Base-by-base conservation (phyloP, 2,113 vertebrate species). In the Phylloscopus trochiloides region DNA sequence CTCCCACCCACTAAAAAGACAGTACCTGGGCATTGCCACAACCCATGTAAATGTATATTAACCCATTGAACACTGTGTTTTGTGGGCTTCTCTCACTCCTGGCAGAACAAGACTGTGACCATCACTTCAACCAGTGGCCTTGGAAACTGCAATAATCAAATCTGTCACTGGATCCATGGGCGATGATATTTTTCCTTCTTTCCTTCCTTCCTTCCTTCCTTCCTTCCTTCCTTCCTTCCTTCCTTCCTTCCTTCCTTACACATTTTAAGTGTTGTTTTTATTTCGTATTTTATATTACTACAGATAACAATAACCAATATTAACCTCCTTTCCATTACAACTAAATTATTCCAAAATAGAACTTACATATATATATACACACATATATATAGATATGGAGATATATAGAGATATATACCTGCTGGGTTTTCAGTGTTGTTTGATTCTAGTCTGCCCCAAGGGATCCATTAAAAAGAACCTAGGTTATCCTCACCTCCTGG, bases 31-130 rank as follows among this genome's bases (percentile, higher is more conserved):
- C 17, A 34, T 76, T 43, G 26, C 17, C 12, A 59, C 26, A 21
- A 26, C 17, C 20, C 38, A 20, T 6, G 14, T 10, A 50, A 43
- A 67, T 0, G 0, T n/a, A 12, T 40, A 38, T 24, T 40, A 55
- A 40, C 3, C 24, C 24, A 8, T 9, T 66, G 31, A 36, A 26
- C 5, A 14, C 32, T 32, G 26, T 42, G 32, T 43, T 75, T 50
- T 1, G 1, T 22, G 36, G 36, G 6, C 36, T 76, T 36, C 9
- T 5, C 32, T 26, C 14, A 22, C 21, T 31, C 13, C 32, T 59
- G 26, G 21, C 7, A 36, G 11, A 32, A 12, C 20, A 67, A 36
- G 20, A 32, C 9, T 9, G 17, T 32, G 32, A 43, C 7, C 8
- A 32, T 22, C 26, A 26, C 45, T 67, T 59, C 14, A 25, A 7